A percentile compares a stretch with the other conserved stretches of the same genome.
These are phyloP conservation scores for Gadopsis bispinosus DNA, from an alignment of 2,797 vertebrate species.

Conservation along the genomic window DNA sequence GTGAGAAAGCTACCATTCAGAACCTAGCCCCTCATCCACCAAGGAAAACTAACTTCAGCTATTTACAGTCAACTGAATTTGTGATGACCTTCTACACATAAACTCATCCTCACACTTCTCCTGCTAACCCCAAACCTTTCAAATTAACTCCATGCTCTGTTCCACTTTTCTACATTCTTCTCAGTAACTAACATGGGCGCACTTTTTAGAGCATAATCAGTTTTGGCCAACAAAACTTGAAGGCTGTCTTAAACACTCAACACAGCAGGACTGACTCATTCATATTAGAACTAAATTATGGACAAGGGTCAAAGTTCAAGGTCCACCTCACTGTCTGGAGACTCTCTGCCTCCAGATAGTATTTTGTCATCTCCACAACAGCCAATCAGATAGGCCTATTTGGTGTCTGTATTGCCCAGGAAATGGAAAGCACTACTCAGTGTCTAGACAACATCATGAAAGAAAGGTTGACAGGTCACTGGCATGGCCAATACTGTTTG, in stretches of 20 bases:
- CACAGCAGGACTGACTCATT: background rate
- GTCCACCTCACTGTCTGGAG: constrained; percentile 16
- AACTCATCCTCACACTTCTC: constrained; percentile 13
- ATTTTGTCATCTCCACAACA: background rate
- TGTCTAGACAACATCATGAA: background rate
- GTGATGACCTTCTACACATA: constrained; percentile 48
- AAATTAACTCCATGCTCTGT: background rate
- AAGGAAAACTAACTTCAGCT: constrained; percentile 42
- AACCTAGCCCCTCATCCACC: constrained; percentile 32
- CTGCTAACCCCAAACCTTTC: background rate
- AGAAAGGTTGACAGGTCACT: no score
- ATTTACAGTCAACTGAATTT: constrained; percentile 46
- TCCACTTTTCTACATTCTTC: background rate
- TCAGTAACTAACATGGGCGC: background rate
- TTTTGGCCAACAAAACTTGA: background rate
- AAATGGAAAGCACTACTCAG: background rate
- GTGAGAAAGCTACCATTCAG: constrained; percentile 43
- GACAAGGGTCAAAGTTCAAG: background rate
- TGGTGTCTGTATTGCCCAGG: background rate
- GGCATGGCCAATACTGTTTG: no score
- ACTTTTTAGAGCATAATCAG: background rate
- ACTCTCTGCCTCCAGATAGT: background rate
- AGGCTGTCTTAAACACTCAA: background rate
- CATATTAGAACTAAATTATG: background rate
- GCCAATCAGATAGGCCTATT: background rate